phyloP scores from a whole-genome alignment of 2,888 invertebrate genomes.

The Melanophora roralis region DNA sequence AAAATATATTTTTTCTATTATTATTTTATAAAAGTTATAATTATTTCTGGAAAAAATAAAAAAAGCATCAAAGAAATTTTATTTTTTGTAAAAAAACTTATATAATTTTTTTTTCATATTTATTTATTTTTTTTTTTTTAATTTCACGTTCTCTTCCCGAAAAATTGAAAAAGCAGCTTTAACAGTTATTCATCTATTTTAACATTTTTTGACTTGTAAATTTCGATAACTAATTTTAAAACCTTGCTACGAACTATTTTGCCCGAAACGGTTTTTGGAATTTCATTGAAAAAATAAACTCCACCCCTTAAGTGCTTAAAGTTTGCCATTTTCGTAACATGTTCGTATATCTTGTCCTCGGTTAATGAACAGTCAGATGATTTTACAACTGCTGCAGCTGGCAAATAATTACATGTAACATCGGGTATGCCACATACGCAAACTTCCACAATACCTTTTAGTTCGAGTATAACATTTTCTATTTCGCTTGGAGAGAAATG shows the following conservation, averaged over 20 bases:
- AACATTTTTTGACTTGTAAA: background rate
- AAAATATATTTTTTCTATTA: no score
- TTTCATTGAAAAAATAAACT: conserved; percentile 60
- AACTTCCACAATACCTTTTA: conserved; percentile 68
- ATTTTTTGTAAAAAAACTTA: no score
- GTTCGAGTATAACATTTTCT: conserved; percentile 67
- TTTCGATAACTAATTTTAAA: conserved; percentile 33
- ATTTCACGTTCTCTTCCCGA: no score
- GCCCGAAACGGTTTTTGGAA: conserved; percentile 63
- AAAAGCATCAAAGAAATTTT: no score
- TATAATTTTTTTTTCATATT: no score
- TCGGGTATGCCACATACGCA: conserved; percentile 72
- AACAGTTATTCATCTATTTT: background rate
- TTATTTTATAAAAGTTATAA: no score
- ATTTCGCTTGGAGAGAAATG: conserved; percentile 72
- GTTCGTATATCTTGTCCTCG: conserved; percentile 55
- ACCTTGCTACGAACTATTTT: conserved; percentile 60
- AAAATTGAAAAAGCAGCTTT: no score
- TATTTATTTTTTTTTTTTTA: no score
- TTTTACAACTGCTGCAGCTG: conserved; percentile 70
- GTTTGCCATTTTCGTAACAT: conserved; percentile 62
- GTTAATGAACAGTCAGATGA: conserved; percentile 37
- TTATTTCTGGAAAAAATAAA: no score
- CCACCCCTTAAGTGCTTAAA: conserved; percentile 66
- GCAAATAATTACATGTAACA: conserved; percentile 62